Conservation (phyloP, 2,888 invertebrate genomes). For the Ernsta delagoae region DNA sequence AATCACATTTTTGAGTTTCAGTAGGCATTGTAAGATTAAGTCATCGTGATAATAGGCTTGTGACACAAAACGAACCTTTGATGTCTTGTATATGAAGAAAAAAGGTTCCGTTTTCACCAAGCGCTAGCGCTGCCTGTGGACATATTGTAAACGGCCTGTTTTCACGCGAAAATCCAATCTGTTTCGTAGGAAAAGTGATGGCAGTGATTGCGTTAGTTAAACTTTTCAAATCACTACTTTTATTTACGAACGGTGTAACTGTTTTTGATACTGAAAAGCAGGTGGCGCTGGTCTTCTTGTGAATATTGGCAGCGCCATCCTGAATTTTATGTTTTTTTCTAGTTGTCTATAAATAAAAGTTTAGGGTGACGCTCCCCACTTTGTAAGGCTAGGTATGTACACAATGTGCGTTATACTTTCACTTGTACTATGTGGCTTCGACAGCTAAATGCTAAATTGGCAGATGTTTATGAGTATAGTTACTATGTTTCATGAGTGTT, state of each 20-base stretch:
- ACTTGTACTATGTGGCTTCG: slow-evolving; percentile 43
- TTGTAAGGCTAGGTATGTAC: slow-evolving; percentile 46
- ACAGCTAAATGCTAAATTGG: slow-evolving; percentile 39
- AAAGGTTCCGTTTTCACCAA: slow-evolving; percentile 39
- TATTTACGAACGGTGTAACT: slow-evolving; percentile 19
- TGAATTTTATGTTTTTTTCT: slow-evolving; percentile 55
- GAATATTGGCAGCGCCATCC: slow-evolving; percentile 75
- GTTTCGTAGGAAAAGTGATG: slow-evolving; percentile 52
- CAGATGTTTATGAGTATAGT: slow-evolving; percentile 41
- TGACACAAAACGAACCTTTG: slow-evolving; percentile 33
- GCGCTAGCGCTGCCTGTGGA: slow-evolving; percentile 41
- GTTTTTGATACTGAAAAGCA: slow-evolving; percentile 49
- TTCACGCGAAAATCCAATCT: slow-evolving; percentile 35
- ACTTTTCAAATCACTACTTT: slow-evolving; percentile 12
- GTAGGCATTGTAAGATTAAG: slow-evolving; percentile 42
- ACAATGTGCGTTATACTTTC: slow-evolving; percentile 43
- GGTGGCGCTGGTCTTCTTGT: slow-evolving; percentile 78
- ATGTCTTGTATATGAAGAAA: slow-evolving; percentile 7
- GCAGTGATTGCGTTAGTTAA: slow-evolving; percentile 73
- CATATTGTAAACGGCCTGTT: slow-evolving; percentile 38
- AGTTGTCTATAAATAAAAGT: slow-evolving; percentile 47
- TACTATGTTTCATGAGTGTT: background rate
- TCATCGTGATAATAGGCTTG: slow-evolving; percentile 29
- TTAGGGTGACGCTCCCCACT: slow-evolving; percentile 73
- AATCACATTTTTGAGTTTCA: slow-evolving; percentile 45